A percentile compares a stretch with the other conserved stretches of the same genome.
Evolutionary conservation across 2,888 invertebrate genomes (phyloP).

Genomic region (Ecdyonurus torrentis): DNA sequence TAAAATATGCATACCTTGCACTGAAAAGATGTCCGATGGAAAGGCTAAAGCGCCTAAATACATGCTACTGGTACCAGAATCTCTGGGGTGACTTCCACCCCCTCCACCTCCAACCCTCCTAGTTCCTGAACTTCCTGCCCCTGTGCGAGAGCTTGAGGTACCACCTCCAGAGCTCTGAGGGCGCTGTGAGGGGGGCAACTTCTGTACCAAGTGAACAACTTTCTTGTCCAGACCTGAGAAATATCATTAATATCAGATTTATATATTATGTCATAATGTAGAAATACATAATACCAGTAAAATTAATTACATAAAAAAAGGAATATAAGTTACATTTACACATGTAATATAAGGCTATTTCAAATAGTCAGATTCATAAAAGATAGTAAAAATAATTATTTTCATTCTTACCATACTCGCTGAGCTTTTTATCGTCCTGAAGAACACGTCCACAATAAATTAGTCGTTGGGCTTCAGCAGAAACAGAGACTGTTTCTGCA

Average conservation of each 20-base stretch:
- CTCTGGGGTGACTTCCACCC: conserved; percentile 17
- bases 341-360: not conserved
- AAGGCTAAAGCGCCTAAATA: conserved; percentile 40
- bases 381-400: no score
- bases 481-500: conserved; percentile 57
- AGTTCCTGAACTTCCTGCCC: conserved; percentile 3
- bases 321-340: not conserved
- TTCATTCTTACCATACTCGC: conserved; percentile 57
- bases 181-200: conserved; percentile 49
- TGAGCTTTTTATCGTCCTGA: conserved; percentile 68
- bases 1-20: conserved; percentile 3
- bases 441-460: conserved; percentile 92
- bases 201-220: conserved; percentile 81
- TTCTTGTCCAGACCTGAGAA: conserved; percentile 70
- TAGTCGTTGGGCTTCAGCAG: conserved; percentile 68
- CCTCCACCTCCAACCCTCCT: conserved; percentile 7
- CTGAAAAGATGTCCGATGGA: conserved; percentile 28
- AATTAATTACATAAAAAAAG: no score
- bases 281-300: not conserved
- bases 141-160: conserved; percentile 9
- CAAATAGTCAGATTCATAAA: no score
- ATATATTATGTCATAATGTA: conserved; percentile 4
- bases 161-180: conserved; percentile 8
- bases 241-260: no score
- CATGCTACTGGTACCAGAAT: conserved; percentile 31